Evolutionary conservation across 1,140 invertebrate genomes (phyloP).

Genomic region (Thaumetopoea pityocampa): DNA sequence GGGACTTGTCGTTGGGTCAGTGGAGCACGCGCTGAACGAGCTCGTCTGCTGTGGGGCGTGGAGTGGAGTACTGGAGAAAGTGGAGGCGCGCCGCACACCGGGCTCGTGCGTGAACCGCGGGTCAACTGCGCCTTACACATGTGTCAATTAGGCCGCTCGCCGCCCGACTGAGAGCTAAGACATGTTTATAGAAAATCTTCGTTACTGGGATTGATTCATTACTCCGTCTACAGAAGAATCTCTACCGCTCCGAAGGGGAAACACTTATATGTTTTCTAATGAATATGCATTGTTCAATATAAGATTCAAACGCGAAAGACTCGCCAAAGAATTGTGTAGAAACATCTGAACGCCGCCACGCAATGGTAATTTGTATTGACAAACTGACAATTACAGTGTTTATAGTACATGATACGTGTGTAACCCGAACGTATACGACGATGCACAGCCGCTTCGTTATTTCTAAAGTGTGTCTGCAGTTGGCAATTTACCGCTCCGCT

Average conservation of each 20-base stretch:
- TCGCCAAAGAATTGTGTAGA: no score
- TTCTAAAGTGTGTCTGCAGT: constrained; percentile 55
- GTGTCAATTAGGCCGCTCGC: constrained; percentile 68
- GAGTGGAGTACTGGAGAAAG: constrained; percentile 53
- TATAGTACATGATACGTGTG: constrained; percentile 39
- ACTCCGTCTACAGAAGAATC: constrained; percentile 28
- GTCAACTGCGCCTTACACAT: constrained; percentile 69
- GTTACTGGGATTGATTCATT: constrained; percentile 66
- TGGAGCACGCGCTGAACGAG: constrained; percentile 29
- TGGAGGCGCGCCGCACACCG: constrained; percentile 51
- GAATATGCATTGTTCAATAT: constrained; percentile 26
- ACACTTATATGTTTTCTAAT: constrained; percentile 18
- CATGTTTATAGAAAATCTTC: constrained; percentile 67
- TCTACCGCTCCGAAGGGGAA: constrained; percentile 10
- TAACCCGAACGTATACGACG: constrained; percentile 33
- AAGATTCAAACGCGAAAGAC: no score
- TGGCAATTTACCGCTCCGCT: constrained; percentile 59
- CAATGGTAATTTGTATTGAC: constrained; percentile 21
- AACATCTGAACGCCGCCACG: constrained; percentile 5
- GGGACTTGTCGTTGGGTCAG: constrained; percentile 25
- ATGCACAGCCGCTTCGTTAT: constrained; percentile 58
- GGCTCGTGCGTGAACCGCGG: constrained; percentile 65
- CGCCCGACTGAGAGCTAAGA: constrained; percentile 66
- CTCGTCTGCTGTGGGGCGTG: constrained; percentile 27
- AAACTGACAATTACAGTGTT: constrained; percentile 30